Evolutionary conservation across 2,888 invertebrate genomes (phyloP).

Genomic region (Drosophila infuscata): DNA sequence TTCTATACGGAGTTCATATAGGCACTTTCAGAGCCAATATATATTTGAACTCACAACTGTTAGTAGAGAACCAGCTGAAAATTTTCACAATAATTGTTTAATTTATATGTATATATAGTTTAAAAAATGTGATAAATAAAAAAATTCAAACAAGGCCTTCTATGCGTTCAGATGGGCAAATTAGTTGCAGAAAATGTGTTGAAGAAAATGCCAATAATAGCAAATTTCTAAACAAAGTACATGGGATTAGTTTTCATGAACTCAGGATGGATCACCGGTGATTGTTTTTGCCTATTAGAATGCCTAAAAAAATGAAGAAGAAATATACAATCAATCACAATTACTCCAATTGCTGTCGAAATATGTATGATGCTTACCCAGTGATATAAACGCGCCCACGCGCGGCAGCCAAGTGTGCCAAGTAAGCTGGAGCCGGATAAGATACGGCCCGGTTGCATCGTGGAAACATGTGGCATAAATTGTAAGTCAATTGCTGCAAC

Average conservation of each 20-base stretch:
- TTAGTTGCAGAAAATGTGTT: neutral
- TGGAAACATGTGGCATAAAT: conserved; percentile 93
- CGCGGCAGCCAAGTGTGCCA: conserved; percentile 94
- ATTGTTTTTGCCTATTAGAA: conserved; percentile 72
- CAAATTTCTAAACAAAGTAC: conserved; percentile 88
- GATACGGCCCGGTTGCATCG: conserved; percentile 94
- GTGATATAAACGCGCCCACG: conserved; percentile 86
- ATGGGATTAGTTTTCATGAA: conserved; percentile 88
- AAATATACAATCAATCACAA: neutral
- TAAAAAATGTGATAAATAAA: conserved; percentile 67
- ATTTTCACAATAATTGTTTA: conserved; percentile 29
- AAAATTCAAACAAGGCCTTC: conserved; percentile 21
- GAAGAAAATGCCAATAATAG: neutral
- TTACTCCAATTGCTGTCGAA: neutral
- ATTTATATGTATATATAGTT: conserved; percentile 47
- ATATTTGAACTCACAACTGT: conserved; percentile 17
- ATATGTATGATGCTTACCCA: conserved; percentile 67
- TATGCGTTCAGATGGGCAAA: neutral
- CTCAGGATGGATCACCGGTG: conserved; percentile 86
- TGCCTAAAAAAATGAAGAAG: neutral
- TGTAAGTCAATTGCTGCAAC: conserved; percentile 92
- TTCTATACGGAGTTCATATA: neutral
- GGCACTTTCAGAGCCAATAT: neutral
- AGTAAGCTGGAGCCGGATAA: conserved; percentile 95
- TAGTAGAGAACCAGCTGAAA: conserved; percentile 17